phyloP scores from a whole-genome alignment of 2,888 invertebrate species.

The Cerceris rybyensis region DNA sequence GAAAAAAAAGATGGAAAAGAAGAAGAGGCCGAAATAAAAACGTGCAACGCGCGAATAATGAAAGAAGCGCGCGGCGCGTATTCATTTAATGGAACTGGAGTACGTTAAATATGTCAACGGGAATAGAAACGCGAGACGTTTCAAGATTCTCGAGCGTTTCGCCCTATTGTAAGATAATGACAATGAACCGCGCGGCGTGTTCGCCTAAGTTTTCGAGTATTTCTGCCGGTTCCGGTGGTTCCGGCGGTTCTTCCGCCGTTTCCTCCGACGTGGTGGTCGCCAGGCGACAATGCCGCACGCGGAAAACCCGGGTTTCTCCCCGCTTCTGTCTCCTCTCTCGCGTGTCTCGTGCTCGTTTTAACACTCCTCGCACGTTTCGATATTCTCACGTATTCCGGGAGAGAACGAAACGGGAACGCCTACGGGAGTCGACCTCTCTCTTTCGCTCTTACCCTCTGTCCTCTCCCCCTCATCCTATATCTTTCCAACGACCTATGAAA shows the following conservation, averaged over 20 bases:
- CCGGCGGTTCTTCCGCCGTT: no score
- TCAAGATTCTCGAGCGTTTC: background rate
- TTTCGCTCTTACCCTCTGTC: background rate
- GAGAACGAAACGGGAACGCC: background rate
- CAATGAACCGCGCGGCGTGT: background rate
- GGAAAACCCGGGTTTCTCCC: no score
- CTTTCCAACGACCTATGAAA: no score
- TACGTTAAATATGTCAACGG: conserved; percentile 7
- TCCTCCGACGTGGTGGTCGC: background rate
- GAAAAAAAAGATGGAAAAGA: background rate
- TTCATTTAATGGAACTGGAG: conserved; percentile 21
- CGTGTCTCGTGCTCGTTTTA: no score
- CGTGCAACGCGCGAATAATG: conserved; percentile 4
- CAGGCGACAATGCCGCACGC: background rate
- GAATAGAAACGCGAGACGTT: background rate
- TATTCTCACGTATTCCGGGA: background rate
- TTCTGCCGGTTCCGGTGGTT: background rate
- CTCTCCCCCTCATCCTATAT: background rate
- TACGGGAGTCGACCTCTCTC: background rate
- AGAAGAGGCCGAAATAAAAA: background rate
- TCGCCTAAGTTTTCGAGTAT: conserved; percentile 1
- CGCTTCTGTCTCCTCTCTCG: no score
- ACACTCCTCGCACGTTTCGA: background rate
- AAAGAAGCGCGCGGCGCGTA: conserved; percentile 8
- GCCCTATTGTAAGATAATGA: conserved; percentile 1